Conservation (phyloP, 2,797 vertebrate genomes). For the Sebastes itinus region DNA sequence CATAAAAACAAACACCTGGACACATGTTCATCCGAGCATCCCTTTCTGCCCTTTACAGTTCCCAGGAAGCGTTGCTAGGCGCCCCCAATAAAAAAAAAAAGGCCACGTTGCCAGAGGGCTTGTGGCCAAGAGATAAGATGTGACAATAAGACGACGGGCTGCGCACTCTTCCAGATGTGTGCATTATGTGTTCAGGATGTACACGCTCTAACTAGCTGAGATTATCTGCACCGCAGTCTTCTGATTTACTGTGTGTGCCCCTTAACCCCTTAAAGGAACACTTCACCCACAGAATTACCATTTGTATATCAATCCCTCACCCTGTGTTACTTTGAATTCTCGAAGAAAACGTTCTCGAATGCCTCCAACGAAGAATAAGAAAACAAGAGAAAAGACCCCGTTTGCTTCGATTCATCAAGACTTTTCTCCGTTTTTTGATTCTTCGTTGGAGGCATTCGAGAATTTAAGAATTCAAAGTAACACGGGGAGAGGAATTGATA, state of each 20-base stretch:
- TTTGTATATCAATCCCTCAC: too few relatives aligned
- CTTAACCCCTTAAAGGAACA: background rate
- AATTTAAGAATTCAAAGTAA: too few relatives aligned
- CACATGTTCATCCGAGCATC: background rate
- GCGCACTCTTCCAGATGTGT: background rate
- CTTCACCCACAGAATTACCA: too few relatives aligned
- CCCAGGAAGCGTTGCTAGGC: slow-evolving; percentile 21
- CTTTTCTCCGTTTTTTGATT: too few relatives aligned
- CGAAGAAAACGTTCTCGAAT: too few relatives aligned
- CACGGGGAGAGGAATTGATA: too few relatives aligned
- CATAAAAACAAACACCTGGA: slow-evolving; percentile 3
- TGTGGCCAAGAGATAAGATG: slow-evolving; percentile 27
- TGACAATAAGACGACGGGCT: background rate
- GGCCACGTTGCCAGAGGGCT: slow-evolving; percentile 5
- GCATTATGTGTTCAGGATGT: background rate
- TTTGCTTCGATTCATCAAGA: too few relatives aligned
- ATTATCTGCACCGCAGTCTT: background rate
- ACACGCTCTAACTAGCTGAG: background rate
- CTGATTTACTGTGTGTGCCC: background rate
- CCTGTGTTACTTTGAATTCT: too few relatives aligned
- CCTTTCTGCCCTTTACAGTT: background rate
- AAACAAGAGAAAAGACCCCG: too few relatives aligned
- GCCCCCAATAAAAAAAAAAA: background rate
- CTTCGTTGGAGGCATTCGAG: too few relatives aligned
- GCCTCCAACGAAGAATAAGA: too few relatives aligned